Evolutionary conservation across 2,888 invertebrate species (phyloP).

Genomic region (Caenorhabditis imperialis): DNA sequence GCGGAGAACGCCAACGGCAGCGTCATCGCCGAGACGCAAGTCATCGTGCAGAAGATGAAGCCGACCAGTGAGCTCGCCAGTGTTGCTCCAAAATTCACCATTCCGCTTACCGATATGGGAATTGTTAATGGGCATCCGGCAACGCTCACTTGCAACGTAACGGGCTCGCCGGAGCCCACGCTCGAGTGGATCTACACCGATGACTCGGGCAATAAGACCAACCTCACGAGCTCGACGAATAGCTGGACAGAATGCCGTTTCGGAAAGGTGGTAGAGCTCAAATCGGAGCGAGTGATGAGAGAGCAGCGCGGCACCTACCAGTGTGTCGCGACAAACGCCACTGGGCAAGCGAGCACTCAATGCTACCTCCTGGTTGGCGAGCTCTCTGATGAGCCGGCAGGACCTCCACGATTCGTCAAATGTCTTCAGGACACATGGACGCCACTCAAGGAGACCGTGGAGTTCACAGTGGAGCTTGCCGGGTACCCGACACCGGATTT

Average conservation of each 20-base stretch:
- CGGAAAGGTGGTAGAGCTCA: conserved; percentile 66
- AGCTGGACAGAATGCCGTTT: conserved; percentile 70
- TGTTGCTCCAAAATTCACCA: conserved; percentile 64
- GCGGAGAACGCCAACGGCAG: conserved; percentile 79
- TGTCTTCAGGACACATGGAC: conserved; percentile 74
- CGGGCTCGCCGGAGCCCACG: conserved; percentile 66
- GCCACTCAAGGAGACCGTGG: conserved; percentile 65
- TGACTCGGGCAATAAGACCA: conserved; percentile 60
- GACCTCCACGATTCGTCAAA: conserved; percentile 72
- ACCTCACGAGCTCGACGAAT: conserved; percentile 51
- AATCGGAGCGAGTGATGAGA: conserved; percentile 63
- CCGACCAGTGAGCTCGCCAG: conserved; percentile 22
- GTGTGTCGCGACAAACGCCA: conserved; percentile 70
- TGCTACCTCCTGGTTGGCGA: conserved; percentile 73
- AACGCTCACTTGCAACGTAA: conserved; percentile 67
- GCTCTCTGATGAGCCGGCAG: conserved; percentile 65
- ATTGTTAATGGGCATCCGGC: conserved; percentile 67
- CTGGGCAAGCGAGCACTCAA: conserved; percentile 65
- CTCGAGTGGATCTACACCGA: conserved; percentile 71
- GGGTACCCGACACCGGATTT: conserved; percentile 74
- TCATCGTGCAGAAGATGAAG: conserved; percentile 60
- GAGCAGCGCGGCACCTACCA: conserved; percentile 70
- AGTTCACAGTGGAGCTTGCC: conserved; percentile 70
- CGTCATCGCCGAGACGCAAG: conserved; percentile 63
- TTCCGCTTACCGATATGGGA: conserved; percentile 65